Evolutionary conservation across 2,113 vertebrate species (phyloP), one percentile per base, ranked within the genome.

Genomic region (Aythya baeri): DNA sequence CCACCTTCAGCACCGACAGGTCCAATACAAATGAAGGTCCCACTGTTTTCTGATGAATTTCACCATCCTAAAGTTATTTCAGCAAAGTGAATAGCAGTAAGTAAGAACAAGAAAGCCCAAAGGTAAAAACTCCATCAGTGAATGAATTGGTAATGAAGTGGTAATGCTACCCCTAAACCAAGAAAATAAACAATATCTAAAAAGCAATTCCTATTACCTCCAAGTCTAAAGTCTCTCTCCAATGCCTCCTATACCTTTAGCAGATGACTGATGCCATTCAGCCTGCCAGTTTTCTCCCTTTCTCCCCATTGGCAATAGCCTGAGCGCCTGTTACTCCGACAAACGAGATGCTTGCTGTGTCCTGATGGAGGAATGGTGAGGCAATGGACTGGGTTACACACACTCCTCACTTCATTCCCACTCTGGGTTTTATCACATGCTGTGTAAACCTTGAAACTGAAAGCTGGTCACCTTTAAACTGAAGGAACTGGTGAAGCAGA

Each of bases 61-160:
- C n/a, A 66, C 10, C 61, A 54, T 8, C 29, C 15, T 26, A 17
- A 71, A 59, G 17, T 13, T 34, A 13, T 1, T 4, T 38, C 29
- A 5, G 2, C 8, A 7, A 4, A 32, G 36, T 3, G 22, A 67
- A 32, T 0, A 76, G 29, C 0, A 2, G 5, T 6, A 50, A 63
- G 36, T 0, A 77, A 16, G 13, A 91, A 62, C 0, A 1, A 50
- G 17, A 84, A 68, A 68, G 57, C 36, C n/a, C 55, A 78, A 44
- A 36, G 43, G 57, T 71, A 34, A n/a, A n/a, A 65, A 36, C n/a
- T n/a, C 21, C 16, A 5, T 7, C 1, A 27, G 46, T 2, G 7
- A 76, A 57, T 7, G 11, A 49, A 46, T 61, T 7, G 13, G 46
- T 13, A 89, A 50, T 26, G 25, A 83, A 61, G 73, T 23, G 7